phyloP scores from a whole-genome alignment of 1,140 invertebrate species.

The Procambarus clarkii region DNA sequence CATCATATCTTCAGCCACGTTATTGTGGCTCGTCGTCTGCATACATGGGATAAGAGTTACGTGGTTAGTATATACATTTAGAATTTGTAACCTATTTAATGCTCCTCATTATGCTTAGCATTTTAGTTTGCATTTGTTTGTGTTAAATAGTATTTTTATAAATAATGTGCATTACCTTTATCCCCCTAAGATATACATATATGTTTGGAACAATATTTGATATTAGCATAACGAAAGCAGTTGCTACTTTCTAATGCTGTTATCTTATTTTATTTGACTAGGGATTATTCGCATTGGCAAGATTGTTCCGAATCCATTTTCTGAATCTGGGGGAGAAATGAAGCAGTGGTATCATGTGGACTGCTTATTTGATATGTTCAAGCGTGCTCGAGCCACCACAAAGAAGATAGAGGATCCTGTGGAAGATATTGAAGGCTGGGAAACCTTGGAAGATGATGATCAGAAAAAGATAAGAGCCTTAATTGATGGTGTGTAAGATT shows the following conservation, averaged over 20 bases:
- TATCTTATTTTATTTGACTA: not conserved
- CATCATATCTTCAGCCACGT: no score
- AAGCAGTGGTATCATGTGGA: slow-evolving; percentile 89
- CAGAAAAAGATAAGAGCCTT: slow-evolving; percentile 80
- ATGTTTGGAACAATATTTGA: no score
- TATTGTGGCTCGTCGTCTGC: no score
- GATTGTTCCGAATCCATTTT: slow-evolving; percentile 86
- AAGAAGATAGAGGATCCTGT: slow-evolving; percentile 87
- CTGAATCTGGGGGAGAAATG: slow-evolving; percentile 85
- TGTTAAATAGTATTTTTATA: no score
- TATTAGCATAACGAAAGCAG: no score
- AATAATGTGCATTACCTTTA: no score
- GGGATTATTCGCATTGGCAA: slow-evolving; percentile 78
- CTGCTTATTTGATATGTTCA: slow-evolving; percentile 88
- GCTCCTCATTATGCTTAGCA: no score
- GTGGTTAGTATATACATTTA: no score
- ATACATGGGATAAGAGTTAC: no score
- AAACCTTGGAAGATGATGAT: slow-evolving; percentile 82
- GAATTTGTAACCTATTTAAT: no score
- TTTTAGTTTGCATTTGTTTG: no score
- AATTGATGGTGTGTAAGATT: slow-evolving; percentile 75
- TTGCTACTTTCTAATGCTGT: not conserved
- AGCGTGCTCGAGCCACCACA: slow-evolving; percentile 86
- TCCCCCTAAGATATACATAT: no score
- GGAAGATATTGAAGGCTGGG: slow-evolving; percentile 87